phyloP scores from a whole-genome alignment of 2,888 invertebrate species.

The Macropis europaea region DNA sequence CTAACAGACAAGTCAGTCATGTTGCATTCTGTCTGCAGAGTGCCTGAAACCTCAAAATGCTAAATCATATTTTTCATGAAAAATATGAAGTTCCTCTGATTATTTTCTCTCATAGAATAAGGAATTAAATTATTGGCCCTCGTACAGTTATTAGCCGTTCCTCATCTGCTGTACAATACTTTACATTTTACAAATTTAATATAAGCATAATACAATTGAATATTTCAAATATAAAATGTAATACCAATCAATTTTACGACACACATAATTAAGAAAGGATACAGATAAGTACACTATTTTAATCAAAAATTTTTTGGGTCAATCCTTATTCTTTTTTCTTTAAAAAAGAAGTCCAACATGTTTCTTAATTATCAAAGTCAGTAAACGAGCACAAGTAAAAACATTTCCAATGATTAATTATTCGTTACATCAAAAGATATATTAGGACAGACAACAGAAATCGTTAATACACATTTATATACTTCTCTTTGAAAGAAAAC shows the following conservation, averaged over 20 bases:
- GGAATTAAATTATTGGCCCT: conserved; percentile 2
- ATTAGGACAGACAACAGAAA: conserved; percentile 29
- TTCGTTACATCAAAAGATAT: conserved; percentile 17
- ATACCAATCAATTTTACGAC: background rate
- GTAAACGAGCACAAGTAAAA: conserved; percentile 10
- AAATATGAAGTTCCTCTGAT: background rate
- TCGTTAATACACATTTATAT: conserved; percentile 10
- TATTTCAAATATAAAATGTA: background rate
- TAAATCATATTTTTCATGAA: conserved; percentile 5
- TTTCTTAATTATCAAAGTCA: background rate
- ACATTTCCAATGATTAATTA: conserved; percentile 22
- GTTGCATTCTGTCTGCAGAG: background rate
- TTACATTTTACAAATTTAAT: conserved; percentile 1
- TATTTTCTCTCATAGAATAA: background rate
- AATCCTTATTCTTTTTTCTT: background rate
- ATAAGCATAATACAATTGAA: background rate
- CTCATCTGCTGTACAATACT: background rate
- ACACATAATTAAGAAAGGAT: conserved; percentile 7
- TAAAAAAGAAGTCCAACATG: background rate
- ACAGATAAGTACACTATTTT: conserved; percentile 17
- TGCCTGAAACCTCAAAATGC: background rate
- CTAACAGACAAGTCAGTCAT: conserved; percentile 21
- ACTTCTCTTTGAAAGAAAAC: conserved; percentile 28
- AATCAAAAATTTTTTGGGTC: conserved; percentile 6
- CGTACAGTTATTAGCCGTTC: conserved; percentile 4